Percentiles rank a stretch among this genome's conserved stretches.
Conservation (phyloP, 2,797 vertebrate species). For the Chelonia mydas region DNA sequence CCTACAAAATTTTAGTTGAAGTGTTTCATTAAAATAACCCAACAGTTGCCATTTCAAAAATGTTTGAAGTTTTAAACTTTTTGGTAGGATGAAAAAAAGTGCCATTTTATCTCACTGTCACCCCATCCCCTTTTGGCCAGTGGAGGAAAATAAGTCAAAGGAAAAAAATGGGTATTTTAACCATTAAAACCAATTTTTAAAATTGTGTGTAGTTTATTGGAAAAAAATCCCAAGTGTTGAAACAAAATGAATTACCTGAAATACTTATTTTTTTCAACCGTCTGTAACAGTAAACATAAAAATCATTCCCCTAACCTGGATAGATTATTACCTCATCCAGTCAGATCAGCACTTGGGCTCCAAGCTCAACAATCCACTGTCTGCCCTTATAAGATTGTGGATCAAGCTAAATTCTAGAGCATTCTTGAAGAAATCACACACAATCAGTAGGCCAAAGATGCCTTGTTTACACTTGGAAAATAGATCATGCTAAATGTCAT, state of each 20-base stretch:
- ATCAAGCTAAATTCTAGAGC: not conserved
- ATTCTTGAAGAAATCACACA: fast-evolving
- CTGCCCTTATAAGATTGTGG: not conserved
- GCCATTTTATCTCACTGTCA: not conserved
- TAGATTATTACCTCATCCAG: not conserved
- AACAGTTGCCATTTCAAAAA: not conserved
- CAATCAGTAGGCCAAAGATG: fast-evolving
- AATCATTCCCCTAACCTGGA: not conserved
- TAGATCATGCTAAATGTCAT: too few relatives aligned
- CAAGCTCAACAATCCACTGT: not conserved
- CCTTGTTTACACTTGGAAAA: fast-evolving
- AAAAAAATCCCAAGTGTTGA: not conserved
- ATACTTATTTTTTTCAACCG: too few relatives aligned
- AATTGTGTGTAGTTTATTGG: not conserved
- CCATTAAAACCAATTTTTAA: not conserved
- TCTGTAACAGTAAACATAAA: not conserved
- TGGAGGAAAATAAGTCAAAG: not conserved
- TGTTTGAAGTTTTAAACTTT: not conserved
- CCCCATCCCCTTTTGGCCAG: not conserved
- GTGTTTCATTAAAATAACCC: not conserved
- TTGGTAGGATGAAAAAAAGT: not conserved
- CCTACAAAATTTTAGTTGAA: not conserved
- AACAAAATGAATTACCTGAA: not conserved
- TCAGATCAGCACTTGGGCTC: not conserved
- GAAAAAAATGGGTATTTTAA: not conserved